These are phyloP conservation scores for Drosophila kurseongensis DNA, from an alignment of 1,140 invertebrate genomes.

Conservation along the genomic window DNA sequence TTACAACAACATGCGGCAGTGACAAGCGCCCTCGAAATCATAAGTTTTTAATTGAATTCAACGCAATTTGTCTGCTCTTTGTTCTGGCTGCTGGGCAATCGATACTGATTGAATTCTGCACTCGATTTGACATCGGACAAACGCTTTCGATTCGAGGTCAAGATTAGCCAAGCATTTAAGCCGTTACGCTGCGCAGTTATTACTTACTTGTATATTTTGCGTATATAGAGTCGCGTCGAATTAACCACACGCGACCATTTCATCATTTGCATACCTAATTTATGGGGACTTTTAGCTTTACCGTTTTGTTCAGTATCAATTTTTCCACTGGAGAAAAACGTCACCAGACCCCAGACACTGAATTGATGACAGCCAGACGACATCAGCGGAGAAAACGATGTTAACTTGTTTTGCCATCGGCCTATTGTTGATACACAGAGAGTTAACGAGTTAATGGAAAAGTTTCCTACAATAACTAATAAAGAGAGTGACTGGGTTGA, in stretches of 20 bases:
- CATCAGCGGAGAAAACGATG: slow-evolving; percentile 45
- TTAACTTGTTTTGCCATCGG: slow-evolving; percentile 49
- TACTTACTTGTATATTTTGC: slow-evolving; percentile 8
- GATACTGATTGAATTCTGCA: slow-evolving; percentile 43
- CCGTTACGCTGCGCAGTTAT: slow-evolving; percentile 62
- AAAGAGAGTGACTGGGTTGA: slow-evolving; percentile 19
- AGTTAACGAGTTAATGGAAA: slow-evolving; percentile 79
- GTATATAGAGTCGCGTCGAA: slow-evolving; percentile 31
- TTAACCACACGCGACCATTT: slow-evolving; percentile 52
- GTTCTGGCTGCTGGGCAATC: slow-evolving; percentile 33
- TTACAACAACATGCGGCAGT: slow-evolving; percentile 21
- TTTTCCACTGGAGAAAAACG: slow-evolving; percentile 64
- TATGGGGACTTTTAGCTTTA: slow-evolving; percentile 46
- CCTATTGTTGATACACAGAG: slow-evolving; percentile 64
- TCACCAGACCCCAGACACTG: slow-evolving; percentile 49
- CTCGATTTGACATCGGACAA: slow-evolving; percentile 37
- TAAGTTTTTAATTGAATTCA: slow-evolving; percentile 49
- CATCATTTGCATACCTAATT: slow-evolving; percentile 64
- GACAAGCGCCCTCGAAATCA: slow-evolving; percentile 5
- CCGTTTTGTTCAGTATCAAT: slow-evolving; percentile 37
- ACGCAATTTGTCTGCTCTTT: slow-evolving; percentile 44
- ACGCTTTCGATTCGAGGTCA: slow-evolving; percentile 48
- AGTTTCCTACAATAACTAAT: slow-evolving; percentile 62
- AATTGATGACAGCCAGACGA: slow-evolving; percentile 68
- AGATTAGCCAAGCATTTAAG: slow-evolving; percentile 54